Percentiles rank a stretch among this genome's conserved stretches.
Conservation (phyloP, 1,140 invertebrate species). For the Cotesia chilonis region DNA sequence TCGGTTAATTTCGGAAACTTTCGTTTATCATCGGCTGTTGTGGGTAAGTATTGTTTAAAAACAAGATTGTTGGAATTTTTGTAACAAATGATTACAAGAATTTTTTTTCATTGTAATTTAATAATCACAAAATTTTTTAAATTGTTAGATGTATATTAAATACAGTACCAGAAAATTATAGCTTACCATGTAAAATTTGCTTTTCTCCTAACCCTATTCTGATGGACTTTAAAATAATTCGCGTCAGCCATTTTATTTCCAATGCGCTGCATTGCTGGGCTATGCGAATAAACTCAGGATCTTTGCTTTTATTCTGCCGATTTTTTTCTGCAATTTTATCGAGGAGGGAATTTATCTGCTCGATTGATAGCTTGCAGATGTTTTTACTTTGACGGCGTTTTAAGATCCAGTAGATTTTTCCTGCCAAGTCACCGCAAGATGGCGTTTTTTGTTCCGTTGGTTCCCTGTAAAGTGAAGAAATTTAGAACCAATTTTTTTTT, state of each 20-base stretch:
- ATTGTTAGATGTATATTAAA: neutral
- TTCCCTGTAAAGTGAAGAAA: conserved; percentile 47
- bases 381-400: conserved; percentile 67
- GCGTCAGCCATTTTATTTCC: conserved; percentile 89
- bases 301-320: conserved; percentile 63
- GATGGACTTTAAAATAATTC: conserved; percentile 87
- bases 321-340: conserved; percentile 73
- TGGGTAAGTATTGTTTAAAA: too few relatives aligned
- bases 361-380: conserved; percentile 67
- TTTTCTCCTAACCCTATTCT: conserved; percentile 76
- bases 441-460: conserved; percentile 53
- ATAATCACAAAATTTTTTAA: neutral
- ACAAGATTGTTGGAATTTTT: too few relatives aligned
- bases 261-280: conserved; percentile 61
- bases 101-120: too few relatives aligned
- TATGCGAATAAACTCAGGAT: conserved; percentile 54
- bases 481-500: too few relatives aligned
- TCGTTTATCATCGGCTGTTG: too few relatives aligned
- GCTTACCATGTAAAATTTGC: conserved; percentile 71
- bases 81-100: too few relatives aligned
- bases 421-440: conserved; percentile 75
- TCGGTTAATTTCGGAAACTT: too few relatives aligned
- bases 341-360: conserved; percentile 75
- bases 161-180: neutral
- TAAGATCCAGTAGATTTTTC: conserved; percentile 76